These are phyloP conservation scores for Teleopsis dalmanni DNA, from an alignment of 1,140 invertebrate genomes.

Conservation along the genomic window DNA sequence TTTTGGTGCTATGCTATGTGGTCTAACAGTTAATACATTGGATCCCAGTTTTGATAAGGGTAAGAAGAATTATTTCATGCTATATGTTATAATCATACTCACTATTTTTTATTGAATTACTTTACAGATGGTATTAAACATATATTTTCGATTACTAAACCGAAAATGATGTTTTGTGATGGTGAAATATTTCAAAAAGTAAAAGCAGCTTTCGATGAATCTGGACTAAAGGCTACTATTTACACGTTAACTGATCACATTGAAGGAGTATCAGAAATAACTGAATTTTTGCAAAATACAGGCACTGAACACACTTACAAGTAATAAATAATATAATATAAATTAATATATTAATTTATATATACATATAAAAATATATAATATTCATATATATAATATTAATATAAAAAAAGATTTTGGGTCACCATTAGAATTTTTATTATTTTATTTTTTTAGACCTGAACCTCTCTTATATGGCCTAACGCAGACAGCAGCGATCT, in stretches of 20 bases:
- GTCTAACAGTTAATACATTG: slow-evolving; percentile 25
- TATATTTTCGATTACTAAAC: slow-evolving; percentile 14
- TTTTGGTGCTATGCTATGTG: slow-evolving; percentile 21
- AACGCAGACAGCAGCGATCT: slow-evolving; percentile 35
- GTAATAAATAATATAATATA: too few species aligned
- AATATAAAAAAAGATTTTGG: too few species aligned
- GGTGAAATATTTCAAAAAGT: slow-evolving; percentile 20
- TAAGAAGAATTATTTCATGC: neutral
- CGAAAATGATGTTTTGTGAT: slow-evolving; percentile 24
- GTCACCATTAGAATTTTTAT: too few species aligned
- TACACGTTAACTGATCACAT: slow-evolving; percentile 20
- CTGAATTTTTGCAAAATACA: slow-evolving; percentile 14
- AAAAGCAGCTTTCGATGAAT: slow-evolving; percentile 6
- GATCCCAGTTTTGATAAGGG: slow-evolving; percentile 19
- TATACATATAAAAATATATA: slow-evolving; percentile 8
- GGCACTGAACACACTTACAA: neutral
- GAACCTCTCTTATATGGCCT: slow-evolving; percentile 15
- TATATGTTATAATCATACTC: too few species aligned
- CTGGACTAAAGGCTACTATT: slow-evolving; percentile 13
- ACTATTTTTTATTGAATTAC: too few species aligned
- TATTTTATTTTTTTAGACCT: slow-evolving; percentile 17
- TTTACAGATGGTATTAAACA: slow-evolving; percentile 1
- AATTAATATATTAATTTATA: too few species aligned
- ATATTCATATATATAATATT: too few species aligned
- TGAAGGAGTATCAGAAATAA: slow-evolving; percentile 14